Base-by-base conservation (phyloP, 2,113 vertebrate genomes). In the Phalacrocorax aristotelis region DNA sequence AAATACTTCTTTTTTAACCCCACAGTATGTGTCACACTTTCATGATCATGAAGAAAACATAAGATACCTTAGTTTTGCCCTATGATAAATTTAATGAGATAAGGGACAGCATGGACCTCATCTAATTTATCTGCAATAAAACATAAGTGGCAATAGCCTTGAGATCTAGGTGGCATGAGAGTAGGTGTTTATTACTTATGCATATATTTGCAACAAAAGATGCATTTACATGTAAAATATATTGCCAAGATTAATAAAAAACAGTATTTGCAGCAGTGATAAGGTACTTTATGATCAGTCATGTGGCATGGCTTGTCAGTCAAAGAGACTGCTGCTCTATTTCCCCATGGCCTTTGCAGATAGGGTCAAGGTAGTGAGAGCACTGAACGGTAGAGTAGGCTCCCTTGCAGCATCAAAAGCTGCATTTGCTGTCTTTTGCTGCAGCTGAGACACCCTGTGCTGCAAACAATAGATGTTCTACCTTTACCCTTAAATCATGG, bases 41-140 rank as follows among this genome's bases (percentile, higher is more conserved):
- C 11, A 9, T 22, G 30, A 54, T 70, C 29, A 7, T 34, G 54
- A 87, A 57, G 61, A 80, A 84, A 82, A 74, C 26, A 46, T 60
- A 68, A 75, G 44, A 84, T 74, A 61, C 9, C 11, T 89, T 65
- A 65, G 46, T 80, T 95, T 89, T 93, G 92, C 49, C 30, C 29
- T 32, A 74, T 91, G 65, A 90, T 85, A 83, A 87, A 62, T 87
- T 70, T 91, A 94, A 95, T 91, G 87, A 94, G 83, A 34, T 87
- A 40, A 85, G 84, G 77, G 70, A 84, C 40, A 77, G 54, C 26
- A 26, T 46, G 54, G 54, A 89, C 36, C 54, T 80, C 25, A 15
- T 89, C 61, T 91, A 81, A 92, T 91, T 95, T 89, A 54, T 84
- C 58, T 85, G n/a, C 49, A 62, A 36, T 80, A 83, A 94, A 96